phyloP scores from a whole-genome alignment of 2,113 vertebrate genomes.

The Brachyistius frenatus region DNA sequence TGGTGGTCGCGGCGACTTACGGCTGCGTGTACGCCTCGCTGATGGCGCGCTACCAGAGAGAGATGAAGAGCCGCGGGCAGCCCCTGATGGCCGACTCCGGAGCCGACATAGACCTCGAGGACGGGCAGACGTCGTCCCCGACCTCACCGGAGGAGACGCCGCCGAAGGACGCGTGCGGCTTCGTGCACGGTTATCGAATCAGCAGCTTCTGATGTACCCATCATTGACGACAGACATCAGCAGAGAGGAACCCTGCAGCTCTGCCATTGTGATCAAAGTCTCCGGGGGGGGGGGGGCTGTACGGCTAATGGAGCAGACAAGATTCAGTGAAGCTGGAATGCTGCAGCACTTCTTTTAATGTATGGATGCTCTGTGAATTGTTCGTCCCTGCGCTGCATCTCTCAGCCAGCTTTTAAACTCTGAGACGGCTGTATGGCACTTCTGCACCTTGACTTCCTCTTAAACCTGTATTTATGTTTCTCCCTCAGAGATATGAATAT shows the following conservation, averaged over 20 bases:
- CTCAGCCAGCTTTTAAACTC: constrained; percentile 48
- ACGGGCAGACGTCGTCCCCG: constrained; percentile 28
- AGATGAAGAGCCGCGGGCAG: constrained; percentile 88
- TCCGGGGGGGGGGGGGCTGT: constrained; percentile 9
- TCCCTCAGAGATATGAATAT: constrained; percentile 16
- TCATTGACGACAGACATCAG: background rate
- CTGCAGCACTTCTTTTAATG: constrained; percentile 63
- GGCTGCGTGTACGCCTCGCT: constrained; percentile 95
- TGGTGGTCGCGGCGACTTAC: constrained; percentile 95
- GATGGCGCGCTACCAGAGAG: constrained; percentile 93
- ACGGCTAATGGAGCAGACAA: constrained; percentile 21
- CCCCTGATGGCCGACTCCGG: constrained; percentile 88
- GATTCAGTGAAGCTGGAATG: constrained; percentile 24
- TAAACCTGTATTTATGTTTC: constrained; percentile 13
- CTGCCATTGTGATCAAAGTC: constrained; percentile 15
- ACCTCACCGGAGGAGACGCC: constrained; percentile 38
- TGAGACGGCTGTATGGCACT: constrained; percentile 50
- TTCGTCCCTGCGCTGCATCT: constrained; percentile 58
- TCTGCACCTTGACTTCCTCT: constrained; percentile 44
- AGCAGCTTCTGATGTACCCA: constrained; percentile 76
- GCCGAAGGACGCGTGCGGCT: constrained; percentile 51
- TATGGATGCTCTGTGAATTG: constrained; percentile 71
- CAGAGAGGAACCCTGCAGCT: constrained; percentile 42
- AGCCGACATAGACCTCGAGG: constrained; percentile 72
- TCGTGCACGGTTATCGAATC: constrained; percentile 76